Evolutionary conservation across 2,888 invertebrate species (phyloP), one percentile per base, ranked within the genome.

Genomic region (Drosophila leonis): DNA sequence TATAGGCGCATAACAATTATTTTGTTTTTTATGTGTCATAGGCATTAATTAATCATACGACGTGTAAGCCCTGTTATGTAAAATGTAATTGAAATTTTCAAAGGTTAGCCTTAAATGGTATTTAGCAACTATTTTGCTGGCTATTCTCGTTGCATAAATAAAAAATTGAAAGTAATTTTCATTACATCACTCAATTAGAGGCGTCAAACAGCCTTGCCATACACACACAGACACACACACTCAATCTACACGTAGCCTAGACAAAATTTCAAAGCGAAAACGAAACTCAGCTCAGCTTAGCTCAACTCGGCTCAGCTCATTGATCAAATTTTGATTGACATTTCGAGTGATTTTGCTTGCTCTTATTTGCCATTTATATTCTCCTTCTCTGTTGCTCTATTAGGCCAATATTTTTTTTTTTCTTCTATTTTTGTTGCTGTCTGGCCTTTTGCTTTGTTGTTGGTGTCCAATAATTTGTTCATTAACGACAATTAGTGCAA

Each of bases 271-370:
- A 75, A 72, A 72, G 59, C 70, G 71, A 60, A 76, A 64, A 57
- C 51, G 52, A 66, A 31, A 29, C 69, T 48, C n/a, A 52, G 51
- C 52, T 54, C 27, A 46, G 60, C 73, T 65, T 48, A 61, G 31
- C 69, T 48, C 27, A 51, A 33, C 41, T 31, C 15, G 5, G 56
- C 56, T 73, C 67, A 66, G 72, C 89, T 88, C 87, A 88, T 84
- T 84, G 90, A 84, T 84, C 90, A 88, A 88, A 85, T 75, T 88
- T 90, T 82, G 90, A 84, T 84, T 84, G 90, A 89, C 84, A 88
- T 66, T 72, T 82, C 70, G 86, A 84, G 79, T 87, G 87, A 73
- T 84, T 87, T 86, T 68, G 72, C 69, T 64, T 69, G 67, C 76
- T 83, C 57, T 70, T 74, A 67, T 60, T 52, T 41, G 24, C 24